These are phyloP conservation scores for Linepithema humile DNA, from an alignment of 1,140 invertebrate species.

Conservation along the genomic window DNA sequence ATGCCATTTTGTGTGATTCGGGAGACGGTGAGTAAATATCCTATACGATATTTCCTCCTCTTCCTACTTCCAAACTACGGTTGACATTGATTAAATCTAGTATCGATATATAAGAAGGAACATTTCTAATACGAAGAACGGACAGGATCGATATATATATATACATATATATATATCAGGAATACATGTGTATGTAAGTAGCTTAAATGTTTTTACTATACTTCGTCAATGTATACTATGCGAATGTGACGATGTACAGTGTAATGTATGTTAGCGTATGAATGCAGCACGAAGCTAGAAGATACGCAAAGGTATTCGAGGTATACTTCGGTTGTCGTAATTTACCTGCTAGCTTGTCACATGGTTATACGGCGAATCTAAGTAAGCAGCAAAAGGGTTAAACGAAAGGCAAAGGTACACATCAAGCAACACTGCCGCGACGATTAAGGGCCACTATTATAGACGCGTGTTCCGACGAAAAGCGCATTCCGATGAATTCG, in stretches of 20 bases:
- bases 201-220: slow-evolving; percentile 8
- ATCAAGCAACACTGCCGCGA: slow-evolving; percentile 62
- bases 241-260: slow-evolving; percentile 64
- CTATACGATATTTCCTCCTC: neutral
- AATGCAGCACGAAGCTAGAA: slow-evolving; percentile 70
- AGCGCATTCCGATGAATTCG: neutral
- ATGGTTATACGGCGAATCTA: slow-evolving; percentile 51
- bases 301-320: slow-evolving; percentile 43
- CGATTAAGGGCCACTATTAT: slow-evolving; percentile 38
- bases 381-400: slow-evolving; percentile 67
- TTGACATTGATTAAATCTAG: slow-evolving; percentile 28
- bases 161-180: neutral
- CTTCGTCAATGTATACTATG: slow-evolving; percentile 41
- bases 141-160: neutral
- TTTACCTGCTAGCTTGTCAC: slow-evolving; percentile 63
- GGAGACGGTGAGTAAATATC: neutral
- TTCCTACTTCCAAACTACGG: slow-evolving; percentile 17
- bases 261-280: slow-evolving; percentile 67
- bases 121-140: slow-evolving; percentile 25
- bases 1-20: neutral
- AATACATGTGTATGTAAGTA: slow-evolving; percentile 2
- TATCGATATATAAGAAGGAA: slow-evolving; percentile 16
- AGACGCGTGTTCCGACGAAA: slow-evolving; percentile 3
- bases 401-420: slow-evolving; percentile 61
- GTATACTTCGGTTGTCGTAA: slow-evolving; percentile 33